phyloP scores from a whole-genome alignment of 1,140 invertebrate genomes.

The Lithobius niger region DNA sequence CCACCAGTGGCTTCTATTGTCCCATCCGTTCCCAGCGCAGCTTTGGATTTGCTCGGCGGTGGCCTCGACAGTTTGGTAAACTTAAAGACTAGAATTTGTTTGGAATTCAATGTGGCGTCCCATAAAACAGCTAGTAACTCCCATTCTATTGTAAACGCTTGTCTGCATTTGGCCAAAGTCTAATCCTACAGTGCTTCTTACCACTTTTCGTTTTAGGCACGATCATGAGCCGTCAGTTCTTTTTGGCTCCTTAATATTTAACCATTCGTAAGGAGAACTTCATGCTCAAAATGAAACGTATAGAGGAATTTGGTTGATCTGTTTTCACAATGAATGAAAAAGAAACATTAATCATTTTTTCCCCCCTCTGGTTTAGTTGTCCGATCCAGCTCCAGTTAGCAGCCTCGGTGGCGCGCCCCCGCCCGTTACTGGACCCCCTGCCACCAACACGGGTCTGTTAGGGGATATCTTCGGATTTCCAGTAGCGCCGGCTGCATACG shows the following conservation, averaged over 20 bases:
- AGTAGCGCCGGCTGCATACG: conserved; percentile 48
- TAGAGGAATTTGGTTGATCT: no score
- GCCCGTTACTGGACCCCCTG: conserved; percentile 16
- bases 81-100: conserved; percentile 12
- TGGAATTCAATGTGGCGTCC: conserved; percentile 1
- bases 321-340: neutral
- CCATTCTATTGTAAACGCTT: no score
- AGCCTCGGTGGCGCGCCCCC: no score
- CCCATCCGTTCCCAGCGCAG: conserved; percentile 22
- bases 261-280: no score
- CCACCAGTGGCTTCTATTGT: conserved; percentile 30
- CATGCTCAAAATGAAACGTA: no score
- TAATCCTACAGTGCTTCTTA: no score
- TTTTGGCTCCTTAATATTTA: no score
- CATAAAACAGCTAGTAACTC: no score
- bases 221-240: no score
- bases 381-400: conserved; percentile 16
- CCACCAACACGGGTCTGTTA: conserved; percentile 47
- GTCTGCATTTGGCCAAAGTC: no score
- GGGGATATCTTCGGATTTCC: conserved; percentile 82
- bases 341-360: neutral
- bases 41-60: conserved; percentile 57
- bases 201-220: no score
- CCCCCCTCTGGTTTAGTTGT: conserved; percentile 6
- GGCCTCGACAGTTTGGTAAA: conserved; percentile 67